Evolutionary conservation across 2,797 vertebrate genomes (phyloP).

Genomic region (Enteromius thamalakanensis): DNA sequence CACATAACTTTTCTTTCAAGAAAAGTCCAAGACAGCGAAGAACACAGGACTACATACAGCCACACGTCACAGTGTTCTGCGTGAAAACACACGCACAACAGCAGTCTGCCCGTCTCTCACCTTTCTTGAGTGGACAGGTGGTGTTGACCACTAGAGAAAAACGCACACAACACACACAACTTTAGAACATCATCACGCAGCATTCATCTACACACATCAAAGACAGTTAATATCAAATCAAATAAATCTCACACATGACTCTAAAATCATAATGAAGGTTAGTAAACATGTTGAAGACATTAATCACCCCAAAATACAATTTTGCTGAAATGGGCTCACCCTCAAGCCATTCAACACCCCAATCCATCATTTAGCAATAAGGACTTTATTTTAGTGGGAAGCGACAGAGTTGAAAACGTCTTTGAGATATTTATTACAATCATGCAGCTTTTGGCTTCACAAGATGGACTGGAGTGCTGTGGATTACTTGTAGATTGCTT

Average conservation of each 20-base stretch:
- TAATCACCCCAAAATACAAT: background rate
- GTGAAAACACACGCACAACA: constrained; percentile 25
- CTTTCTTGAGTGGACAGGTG: constrained; percentile 53
- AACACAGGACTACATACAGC: constrained; percentile 18
- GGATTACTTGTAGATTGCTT: background rate
- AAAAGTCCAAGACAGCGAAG: constrained; percentile 26
- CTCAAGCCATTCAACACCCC: background rate
- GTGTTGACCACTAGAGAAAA: constrained; percentile 59
- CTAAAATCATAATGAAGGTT: background rate
- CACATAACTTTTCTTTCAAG: constrained; percentile 1
- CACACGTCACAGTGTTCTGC: constrained; percentile 21
- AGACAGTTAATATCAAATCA: background rate
- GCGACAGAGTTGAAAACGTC: background rate
- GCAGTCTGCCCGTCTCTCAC: constrained; percentile 49
- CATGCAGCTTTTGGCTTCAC: background rate
- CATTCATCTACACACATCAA: constrained; percentile 17
- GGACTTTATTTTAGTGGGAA: no score
- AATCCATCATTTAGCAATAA: background rate
- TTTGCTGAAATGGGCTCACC: background rate
- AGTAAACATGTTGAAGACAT: background rate
- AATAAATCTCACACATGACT: background rate
- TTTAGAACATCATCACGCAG: constrained; percentile 34
- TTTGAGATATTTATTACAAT: background rate
- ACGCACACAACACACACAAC: constrained; percentile 45
- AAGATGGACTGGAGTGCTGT: background rate